Conservation (phyloP, 2,797 vertebrate species). For the Eulemur albifrons region DNA sequence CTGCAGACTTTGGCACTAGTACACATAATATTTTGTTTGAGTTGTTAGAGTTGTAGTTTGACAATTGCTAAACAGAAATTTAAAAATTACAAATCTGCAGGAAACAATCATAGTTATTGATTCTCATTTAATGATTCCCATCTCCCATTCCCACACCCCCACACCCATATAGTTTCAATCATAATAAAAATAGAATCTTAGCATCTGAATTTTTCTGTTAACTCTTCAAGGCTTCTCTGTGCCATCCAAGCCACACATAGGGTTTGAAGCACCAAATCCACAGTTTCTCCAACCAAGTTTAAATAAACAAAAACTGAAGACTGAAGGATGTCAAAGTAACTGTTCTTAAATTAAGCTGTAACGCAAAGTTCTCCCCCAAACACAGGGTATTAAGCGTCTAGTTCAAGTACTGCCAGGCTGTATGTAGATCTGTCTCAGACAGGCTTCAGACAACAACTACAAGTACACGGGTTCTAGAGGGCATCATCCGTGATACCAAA, state of each 20-base stretch:
- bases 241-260: constrained; percentile 48
- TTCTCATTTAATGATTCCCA: constrained; percentile 48
- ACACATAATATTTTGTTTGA: constrained; percentile 34
- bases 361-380: constrained; percentile 71
- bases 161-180: constrained; percentile 52
- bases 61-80: constrained; percentile 57
- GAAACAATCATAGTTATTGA: constrained; percentile 66
- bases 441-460: constrained; percentile 53
- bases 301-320: constrained; percentile 64
- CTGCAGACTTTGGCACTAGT: constrained; percentile 73
- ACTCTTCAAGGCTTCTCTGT: constrained; percentile 68
- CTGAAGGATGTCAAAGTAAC: constrained; percentile 57
- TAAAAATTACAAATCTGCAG: constrained; percentile 65
- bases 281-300: constrained; percentile 70
- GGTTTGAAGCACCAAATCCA: constrained; percentile 73
- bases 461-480: constrained; percentile 46
- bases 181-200: constrained; percentile 74
- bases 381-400: constrained; percentile 49
- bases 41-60: constrained; percentile 50
- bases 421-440: constrained; percentile 52
- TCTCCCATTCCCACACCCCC: constrained; percentile 40
- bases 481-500: not conserved
- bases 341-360: constrained; percentile 62
- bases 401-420: constrained; percentile 75
- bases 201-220: constrained; percentile 58